These are phyloP conservation scores for Narcine bancroftii DNA, from an alignment of 2,113 vertebrate species.

Conservation along the genomic window DNA sequence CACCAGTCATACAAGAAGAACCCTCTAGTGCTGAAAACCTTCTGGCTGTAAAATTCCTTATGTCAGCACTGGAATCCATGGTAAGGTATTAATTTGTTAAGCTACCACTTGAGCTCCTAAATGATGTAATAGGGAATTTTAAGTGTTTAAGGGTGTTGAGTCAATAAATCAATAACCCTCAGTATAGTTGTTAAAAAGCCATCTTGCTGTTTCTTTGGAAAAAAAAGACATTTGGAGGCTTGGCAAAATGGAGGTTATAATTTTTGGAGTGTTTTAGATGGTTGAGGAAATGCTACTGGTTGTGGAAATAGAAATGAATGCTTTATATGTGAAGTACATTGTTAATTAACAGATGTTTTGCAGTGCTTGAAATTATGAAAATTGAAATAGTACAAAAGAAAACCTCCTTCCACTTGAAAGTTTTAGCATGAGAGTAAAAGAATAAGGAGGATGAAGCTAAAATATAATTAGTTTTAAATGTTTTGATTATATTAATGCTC, in stretches of 20 bases:
- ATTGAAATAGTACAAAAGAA: neutral
- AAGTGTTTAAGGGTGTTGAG: neutral
- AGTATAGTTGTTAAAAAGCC: too few species aligned
- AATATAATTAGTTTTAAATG: neutral
- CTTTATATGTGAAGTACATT: too few species aligned
- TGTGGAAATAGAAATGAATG: too few species aligned
- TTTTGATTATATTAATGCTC: neutral
- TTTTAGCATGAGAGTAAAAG: neutral
- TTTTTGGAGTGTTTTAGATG: too few species aligned
- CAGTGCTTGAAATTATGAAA: neutral
- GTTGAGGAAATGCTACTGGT: too few species aligned
- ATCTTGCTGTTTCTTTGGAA: too few species aligned
- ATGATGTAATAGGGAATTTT: neutral
- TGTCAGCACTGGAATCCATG: conserved; percentile 69
- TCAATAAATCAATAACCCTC: too few species aligned
- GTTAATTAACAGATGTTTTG: neutral
- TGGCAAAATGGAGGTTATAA: neutral
- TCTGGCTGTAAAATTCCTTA: conserved; percentile 61
- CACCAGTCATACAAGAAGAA: conserved; percentile 44
- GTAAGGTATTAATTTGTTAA: conserved; percentile 47
- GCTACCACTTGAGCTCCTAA: neutral
- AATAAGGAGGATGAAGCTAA: neutral
- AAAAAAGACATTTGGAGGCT: neutral
- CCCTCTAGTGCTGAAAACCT: conserved; percentile 54
- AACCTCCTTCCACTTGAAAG: neutral